These are phyloP conservation scores for Mola mola DNA, from an alignment of 2,113 vertebrate species.

Conservation along the genomic window DNA sequence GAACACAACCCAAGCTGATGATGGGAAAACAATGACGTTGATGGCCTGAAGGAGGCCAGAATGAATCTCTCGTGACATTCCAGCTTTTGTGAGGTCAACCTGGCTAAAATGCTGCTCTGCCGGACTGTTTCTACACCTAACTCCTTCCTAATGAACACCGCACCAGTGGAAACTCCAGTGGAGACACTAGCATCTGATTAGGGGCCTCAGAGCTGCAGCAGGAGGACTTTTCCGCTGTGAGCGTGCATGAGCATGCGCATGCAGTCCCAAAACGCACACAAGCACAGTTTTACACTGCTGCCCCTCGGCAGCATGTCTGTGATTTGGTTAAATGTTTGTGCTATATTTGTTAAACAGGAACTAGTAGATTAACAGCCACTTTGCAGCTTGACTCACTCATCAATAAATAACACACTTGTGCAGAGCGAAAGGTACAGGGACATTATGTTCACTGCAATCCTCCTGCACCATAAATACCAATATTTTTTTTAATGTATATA, in stretches of 20 bases:
- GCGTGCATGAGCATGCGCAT: neutral
- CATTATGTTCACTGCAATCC: too few species aligned
- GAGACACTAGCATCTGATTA: slow-evolving; percentile 24
- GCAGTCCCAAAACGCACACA: slow-evolving; percentile 5
- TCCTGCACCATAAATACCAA: too few species aligned
- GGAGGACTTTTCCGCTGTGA: slow-evolving; percentile 50
- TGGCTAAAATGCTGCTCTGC: neutral
- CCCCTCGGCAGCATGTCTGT: neutral
- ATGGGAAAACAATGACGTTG: neutral
- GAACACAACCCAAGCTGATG: slow-evolving; percentile 9
- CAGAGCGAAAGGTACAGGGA: too few species aligned
- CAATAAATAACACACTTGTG: too few species aligned
- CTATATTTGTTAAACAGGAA: too few species aligned
- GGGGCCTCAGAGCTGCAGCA: slow-evolving; percentile 17
- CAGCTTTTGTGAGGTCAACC: neutral
- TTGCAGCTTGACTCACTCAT: too few species aligned
- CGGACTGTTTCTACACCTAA: neutral
- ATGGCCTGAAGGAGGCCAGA: neutral
- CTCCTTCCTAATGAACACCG: slow-evolving; percentile 9
- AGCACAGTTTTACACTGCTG: slow-evolving; percentile 23
- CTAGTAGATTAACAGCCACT: too few species aligned
- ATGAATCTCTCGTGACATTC: neutral
- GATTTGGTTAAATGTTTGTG: neutral
- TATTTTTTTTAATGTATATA: too few species aligned
- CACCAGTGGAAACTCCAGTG: slow-evolving; percentile 53